phyloP scores from a whole-genome alignment of 1,140 invertebrate species.

The Atta texana region DNA sequence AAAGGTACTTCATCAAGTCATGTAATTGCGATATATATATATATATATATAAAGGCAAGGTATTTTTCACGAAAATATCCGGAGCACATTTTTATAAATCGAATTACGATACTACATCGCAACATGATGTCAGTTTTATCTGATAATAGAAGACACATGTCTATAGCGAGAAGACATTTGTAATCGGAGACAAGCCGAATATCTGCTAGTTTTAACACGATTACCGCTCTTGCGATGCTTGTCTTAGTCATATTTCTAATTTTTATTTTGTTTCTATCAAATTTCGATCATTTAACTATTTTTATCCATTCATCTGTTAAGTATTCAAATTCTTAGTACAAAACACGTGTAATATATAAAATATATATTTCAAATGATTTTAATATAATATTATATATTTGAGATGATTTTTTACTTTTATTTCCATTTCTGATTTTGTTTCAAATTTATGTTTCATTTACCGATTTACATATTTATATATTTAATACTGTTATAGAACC shows the following conservation, averaged over 20 bases:
- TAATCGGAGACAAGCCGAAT: conserved; percentile 26
- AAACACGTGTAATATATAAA: neutral
- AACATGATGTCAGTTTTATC: conserved; percentile 54
- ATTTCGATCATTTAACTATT: conserved; percentile 5
- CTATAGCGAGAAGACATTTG: conserved; percentile 48
- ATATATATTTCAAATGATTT: neutral
- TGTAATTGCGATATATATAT: neutral
- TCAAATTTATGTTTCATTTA: neutral
- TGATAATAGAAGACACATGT: conserved; percentile 71
- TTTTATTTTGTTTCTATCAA: neutral
- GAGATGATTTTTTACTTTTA: neutral
- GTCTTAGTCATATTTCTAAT: neutral
- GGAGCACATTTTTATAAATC: conserved; percentile 41
- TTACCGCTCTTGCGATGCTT: conserved; percentile 8
- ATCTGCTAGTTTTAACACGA: conserved; percentile 20
- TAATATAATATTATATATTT: neutral
- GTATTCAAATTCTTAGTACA: neutral
- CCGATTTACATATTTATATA: neutral
- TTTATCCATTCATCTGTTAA: neutral
- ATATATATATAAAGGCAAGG: neutral
- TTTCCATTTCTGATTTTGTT: neutral
- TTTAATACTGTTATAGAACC: neutral
- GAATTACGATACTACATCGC: conserved; percentile 9
- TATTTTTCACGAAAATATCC: neutral
- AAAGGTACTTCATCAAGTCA: neutral